phyloP scores from a whole-genome alignment of 1,140 invertebrate species.

The Campoletis sonorensis region DNA sequence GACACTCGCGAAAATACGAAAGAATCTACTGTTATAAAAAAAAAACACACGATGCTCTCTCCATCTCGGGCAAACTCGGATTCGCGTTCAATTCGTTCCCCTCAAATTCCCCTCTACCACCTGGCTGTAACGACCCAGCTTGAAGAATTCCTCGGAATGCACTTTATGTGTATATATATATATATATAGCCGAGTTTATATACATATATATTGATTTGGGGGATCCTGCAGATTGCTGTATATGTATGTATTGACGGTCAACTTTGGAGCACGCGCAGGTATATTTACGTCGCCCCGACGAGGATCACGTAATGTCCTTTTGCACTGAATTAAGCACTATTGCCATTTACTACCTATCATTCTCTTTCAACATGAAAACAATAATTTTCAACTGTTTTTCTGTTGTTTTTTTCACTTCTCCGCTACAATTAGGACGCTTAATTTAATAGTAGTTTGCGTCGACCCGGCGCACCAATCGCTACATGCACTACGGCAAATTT shows the following conservation, averaged over 20 bases:
- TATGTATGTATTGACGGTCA: too few species aligned
- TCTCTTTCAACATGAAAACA: neutral
- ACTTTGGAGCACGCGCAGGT: neutral
- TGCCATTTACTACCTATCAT: neutral
- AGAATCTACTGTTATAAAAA: too few species aligned
- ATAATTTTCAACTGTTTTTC: neutral
- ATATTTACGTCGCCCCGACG: neutral
- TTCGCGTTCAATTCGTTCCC: too few species aligned
- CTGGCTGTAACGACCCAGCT: too few species aligned
- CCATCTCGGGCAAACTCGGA: too few species aligned
- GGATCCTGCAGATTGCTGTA: too few species aligned
- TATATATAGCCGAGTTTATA: too few species aligned
- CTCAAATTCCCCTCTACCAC: too few species aligned
- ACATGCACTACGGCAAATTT: neutral
- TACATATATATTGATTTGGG: too few species aligned
- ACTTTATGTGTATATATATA: neutral
- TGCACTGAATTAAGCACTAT: neutral
- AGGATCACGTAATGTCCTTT: conserved; percentile 35
- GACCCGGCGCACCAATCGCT: conserved; percentile 18
- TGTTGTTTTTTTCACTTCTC: neutral
- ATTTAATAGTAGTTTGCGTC: conserved; percentile 17
- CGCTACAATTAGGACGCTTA: too few species aligned
- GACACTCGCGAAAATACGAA: too few species aligned
- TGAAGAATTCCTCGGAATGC: neutral
- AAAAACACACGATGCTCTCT: too few species aligned